Base-by-base conservation (phyloP, 2,888 invertebrate genomes). In the Ophraella communa region DNA sequence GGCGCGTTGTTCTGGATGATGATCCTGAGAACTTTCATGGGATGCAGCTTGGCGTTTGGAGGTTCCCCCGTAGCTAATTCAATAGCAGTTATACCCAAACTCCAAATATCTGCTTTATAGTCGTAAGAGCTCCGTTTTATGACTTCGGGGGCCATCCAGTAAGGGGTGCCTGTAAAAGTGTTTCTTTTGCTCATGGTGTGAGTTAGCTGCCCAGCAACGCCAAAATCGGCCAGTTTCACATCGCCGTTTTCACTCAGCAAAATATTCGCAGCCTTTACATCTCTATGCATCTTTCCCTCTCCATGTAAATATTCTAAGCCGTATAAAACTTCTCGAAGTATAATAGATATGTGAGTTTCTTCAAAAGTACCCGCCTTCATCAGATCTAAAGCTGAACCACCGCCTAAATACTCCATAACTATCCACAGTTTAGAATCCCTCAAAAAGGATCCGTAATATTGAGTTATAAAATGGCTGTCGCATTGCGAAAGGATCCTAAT, bases 371-470 rank as follows among this genome's bases (percentile, higher is more conserved):
- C 98, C 63, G 97, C 96, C 85, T 99, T 99, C 95, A 99, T 99
- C 77, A 99, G 87, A 87, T 99, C 99, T 82, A 99, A 86, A 71
- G 98, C 98, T 62, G 98, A 99, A 68, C 99, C 99, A 58, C 99
- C 99, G 71, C 99, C 99, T 79, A 99, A 87, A 84, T 98, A 99
- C 85, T 99, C 99, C 99, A 99, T 99, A 81, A 99, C 98, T 80
- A 98, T 98, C 97, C 99, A 99, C 89, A 99, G 85, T 84, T 99
- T 99, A 74, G 98, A 96, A 77, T 97, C 98, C 95, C 96, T 98
- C 81, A 99, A 91, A 85, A 96, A 99, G 80, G 98, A 98, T 81
- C 98, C 98, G 84, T 91, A 98, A 85, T 99, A 99, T 87, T 98
- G 98, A 80, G 99, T 99, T 84, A 99, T 98, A 85, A 91, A 99